These are phyloP conservation scores for Gobionotothen gibberifrons DNA, from an alignment of 2,797 vertebrate species.

Conservation along the genomic window DNA sequence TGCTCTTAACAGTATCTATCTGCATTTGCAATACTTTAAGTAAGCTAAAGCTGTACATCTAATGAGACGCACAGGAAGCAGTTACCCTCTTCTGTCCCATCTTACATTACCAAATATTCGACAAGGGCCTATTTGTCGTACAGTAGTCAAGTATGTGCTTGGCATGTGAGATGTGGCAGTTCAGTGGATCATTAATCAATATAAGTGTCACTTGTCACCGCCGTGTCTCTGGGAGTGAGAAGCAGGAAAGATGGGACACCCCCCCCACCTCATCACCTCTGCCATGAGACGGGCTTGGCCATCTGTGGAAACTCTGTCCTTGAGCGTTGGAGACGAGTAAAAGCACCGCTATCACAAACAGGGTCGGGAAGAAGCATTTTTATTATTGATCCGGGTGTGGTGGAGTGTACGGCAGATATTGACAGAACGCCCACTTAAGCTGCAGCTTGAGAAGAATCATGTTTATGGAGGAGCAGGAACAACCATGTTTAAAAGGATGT, in stretches of 20 bases:
- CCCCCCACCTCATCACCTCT: slow-evolving; percentile 36
- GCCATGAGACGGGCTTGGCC: slow-evolving; percentile 54
- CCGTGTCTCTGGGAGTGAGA: slow-evolving; percentile 37
- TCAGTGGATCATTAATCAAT: slow-evolving; percentile 64
- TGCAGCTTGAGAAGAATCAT: slow-evolving; percentile 1
- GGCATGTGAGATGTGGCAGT: slow-evolving; percentile 45
- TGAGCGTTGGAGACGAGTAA: slow-evolving; percentile 58
- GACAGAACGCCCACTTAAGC: slow-evolving; percentile 27
- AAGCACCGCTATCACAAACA: slow-evolving; percentile 43
- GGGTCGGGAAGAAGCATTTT: slow-evolving; percentile 52
- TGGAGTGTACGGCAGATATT: slow-evolving; percentile 20
- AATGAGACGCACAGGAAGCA: slow-evolving; percentile 20
- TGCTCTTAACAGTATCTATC: not conserved
- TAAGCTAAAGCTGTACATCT: slow-evolving; percentile 19
- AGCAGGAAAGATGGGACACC: slow-evolving; percentile 44
- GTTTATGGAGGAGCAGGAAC: not conserved
- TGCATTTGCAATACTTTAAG: not conserved
- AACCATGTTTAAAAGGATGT: not conserved
- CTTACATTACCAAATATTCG: slow-evolving; percentile 27
- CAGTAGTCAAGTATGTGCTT: slow-evolving; percentile 29
- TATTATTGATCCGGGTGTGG: slow-evolving; percentile 53
- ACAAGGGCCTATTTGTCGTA: slow-evolving; percentile 32
- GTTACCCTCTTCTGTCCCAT: not conserved
- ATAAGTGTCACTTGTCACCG: slow-evolving; percentile 57
- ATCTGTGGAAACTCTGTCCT: slow-evolving; percentile 59